Evolutionary conservation across 1,140 invertebrate species (phyloP).

Genomic region (Pantala flavescens): DNA sequence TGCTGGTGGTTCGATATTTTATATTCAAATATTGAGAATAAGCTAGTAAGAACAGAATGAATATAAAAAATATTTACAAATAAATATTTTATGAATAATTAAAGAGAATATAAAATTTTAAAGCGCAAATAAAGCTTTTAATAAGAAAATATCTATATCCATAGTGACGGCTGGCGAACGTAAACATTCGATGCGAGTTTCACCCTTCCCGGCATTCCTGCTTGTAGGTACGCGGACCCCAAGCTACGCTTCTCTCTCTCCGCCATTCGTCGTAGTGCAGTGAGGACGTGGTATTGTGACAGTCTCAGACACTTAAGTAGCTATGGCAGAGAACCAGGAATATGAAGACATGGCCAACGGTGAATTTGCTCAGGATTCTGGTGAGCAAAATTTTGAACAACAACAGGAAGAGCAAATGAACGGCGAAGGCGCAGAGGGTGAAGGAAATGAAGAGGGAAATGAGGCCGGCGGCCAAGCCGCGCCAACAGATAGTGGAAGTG

Average conservation of each 20-base stretch:
- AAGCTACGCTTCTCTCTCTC: constrained; percentile 11
- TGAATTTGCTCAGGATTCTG: constrained; percentile 11
- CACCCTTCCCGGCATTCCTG: not conserved
- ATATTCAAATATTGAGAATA: no score
- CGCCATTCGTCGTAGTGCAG: constrained; percentile 12
- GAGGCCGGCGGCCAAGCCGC: not conserved
- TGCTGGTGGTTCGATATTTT: no score
- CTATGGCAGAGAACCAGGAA: constrained; percentile 16
- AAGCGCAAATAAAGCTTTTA: not conserved
- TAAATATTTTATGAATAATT: no score
- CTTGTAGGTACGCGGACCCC: not conserved
- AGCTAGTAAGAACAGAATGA: no score
- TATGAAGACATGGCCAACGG: constrained; percentile 17
- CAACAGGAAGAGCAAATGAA: constrained; percentile 13
- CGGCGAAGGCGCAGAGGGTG: constrained; percentile 4
- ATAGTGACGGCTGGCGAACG: not conserved
- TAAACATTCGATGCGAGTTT: not conserved
- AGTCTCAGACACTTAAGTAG: not conserved
- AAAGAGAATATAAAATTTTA: no score
- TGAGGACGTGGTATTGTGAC: not conserved
- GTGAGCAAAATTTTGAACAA: constrained; percentile 13
- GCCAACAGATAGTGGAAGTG: constrained; percentile 22
- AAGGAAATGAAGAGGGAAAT: constrained; percentile 11
- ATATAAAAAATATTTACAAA: no score
- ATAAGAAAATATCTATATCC: not conserved